A percentile compares a stretch with the other conserved stretches of the same genome.
Conservation (phyloP, 1,140 invertebrate species). For the Brachionus rotundiformis region DNA sequence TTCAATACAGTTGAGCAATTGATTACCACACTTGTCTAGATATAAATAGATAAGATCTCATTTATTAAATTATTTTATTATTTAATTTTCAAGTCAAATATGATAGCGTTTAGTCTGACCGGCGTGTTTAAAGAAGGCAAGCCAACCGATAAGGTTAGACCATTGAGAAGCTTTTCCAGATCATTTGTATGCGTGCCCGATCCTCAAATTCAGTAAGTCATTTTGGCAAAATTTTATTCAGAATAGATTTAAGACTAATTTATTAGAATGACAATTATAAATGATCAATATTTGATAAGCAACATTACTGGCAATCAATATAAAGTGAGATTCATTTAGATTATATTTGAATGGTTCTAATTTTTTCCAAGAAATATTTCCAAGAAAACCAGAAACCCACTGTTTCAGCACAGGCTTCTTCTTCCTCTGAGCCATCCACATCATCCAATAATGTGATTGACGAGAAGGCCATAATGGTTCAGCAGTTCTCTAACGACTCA, state of each 20-base stretch:
- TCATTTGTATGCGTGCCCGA: constrained; percentile 37
- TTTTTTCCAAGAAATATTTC: constrained; percentile 28
- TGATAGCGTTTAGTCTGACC: constrained; percentile 1
- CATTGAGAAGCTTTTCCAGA: constrained; percentile 37
- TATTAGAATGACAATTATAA: constrained; percentile 36
- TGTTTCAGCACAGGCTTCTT: neutral
- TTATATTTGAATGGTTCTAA: no score
- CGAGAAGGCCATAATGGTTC: neutral
- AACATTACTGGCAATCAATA: neutral
- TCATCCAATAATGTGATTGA: neutral
- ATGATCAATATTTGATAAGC: constrained; percentile 34
- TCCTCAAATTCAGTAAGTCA: neutral
- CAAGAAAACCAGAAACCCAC: neutral
- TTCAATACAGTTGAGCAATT: no score
- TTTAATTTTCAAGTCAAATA: neutral
- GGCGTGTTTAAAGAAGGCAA: constrained; percentile 45
- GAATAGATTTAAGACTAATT: neutral
- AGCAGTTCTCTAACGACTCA: constrained; percentile 32
- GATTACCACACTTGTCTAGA: no score
- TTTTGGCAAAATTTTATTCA: no score
- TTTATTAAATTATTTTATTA: neutral
- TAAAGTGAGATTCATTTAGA: no score
- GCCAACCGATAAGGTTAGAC: neutral
- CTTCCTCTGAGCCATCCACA: neutral
- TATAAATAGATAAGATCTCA: no score